These are phyloP conservation scores for Hypotaenidia okinawae DNA, from an alignment of 2,797 vertebrate genomes.

Conservation along the genomic window DNA sequence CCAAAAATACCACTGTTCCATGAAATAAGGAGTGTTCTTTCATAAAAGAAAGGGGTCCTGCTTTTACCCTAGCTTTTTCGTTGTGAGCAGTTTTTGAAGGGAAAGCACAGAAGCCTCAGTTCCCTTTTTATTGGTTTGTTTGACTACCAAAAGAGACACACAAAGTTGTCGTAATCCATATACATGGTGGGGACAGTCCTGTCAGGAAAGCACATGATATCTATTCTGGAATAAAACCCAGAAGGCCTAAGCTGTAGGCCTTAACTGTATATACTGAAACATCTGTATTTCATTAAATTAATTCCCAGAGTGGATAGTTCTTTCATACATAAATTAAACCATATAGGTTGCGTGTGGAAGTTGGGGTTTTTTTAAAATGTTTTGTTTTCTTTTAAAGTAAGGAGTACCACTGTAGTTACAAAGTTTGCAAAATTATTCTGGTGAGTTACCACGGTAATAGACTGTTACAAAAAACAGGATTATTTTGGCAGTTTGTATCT, in stretches of 20 bases:
- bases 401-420: not conserved
- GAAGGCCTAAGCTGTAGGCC: not conserved
- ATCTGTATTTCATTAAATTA: not conserved
- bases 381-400: not conserved
- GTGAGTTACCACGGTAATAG: not conserved
- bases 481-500: not conserved
- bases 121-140: not conserved
- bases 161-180: not conserved
- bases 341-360: too few relatives aligned
- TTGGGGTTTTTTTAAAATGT: not conserved
- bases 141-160: not conserved
- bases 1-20: not conserved
- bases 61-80: not conserved
- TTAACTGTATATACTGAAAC: not conserved
- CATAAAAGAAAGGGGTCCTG: not conserved
- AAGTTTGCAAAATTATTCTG: not conserved
- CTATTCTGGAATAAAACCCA: not conserved
- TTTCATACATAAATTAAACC: not conserved
- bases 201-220: not conserved
- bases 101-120: not conserved
- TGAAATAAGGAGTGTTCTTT: not conserved
- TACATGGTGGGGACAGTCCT: not conserved
- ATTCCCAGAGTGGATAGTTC: not conserved
- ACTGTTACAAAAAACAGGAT: not conserved
- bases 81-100: not conserved